Conservation (phyloP, 2,113 vertebrate species). For the Pelecanoides urinatrix region DNA sequence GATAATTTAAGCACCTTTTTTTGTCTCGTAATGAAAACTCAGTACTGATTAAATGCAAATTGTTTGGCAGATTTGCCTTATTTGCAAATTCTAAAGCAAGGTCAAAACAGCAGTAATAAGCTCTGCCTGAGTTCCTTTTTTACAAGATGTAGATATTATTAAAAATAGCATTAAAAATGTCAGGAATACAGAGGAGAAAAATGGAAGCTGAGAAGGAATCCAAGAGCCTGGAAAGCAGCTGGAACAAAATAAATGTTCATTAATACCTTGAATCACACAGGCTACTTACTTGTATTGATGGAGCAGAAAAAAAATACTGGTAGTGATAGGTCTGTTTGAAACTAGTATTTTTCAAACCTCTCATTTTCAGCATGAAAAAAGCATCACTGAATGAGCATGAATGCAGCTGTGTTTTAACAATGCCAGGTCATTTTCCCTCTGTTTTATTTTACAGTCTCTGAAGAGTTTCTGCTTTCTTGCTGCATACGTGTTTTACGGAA, state of each 20-base stretch:
- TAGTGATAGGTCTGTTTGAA: neutral
- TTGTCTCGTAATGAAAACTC: neutral
- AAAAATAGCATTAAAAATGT: neutral
- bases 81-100: constrained; percentile 6
- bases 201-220: neutral
- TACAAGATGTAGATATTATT: neutral
- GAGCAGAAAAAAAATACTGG: neutral
- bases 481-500: neutral
- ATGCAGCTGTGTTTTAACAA: constrained; percentile 10
- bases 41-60: neutral
- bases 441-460: neutral
- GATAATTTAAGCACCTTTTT: neutral
- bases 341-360: neutral
- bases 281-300: neutral
- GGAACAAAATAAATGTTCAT: neutral
- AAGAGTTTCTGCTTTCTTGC: neutral
- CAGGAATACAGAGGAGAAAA: neutral
- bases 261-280: neutral
- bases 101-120: neutral
- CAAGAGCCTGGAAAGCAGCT: neutral
- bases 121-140: neutral
- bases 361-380: neutral
- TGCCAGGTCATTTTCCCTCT: neutral
- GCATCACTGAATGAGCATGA: neutral
- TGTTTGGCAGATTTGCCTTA: neutral